A percentile compares a stretch with the other conserved stretches of the same genome.
phyloP scores from a whole-genome alignment of 2,113 vertebrate genomes.

The Vicugna pacos region DNA sequence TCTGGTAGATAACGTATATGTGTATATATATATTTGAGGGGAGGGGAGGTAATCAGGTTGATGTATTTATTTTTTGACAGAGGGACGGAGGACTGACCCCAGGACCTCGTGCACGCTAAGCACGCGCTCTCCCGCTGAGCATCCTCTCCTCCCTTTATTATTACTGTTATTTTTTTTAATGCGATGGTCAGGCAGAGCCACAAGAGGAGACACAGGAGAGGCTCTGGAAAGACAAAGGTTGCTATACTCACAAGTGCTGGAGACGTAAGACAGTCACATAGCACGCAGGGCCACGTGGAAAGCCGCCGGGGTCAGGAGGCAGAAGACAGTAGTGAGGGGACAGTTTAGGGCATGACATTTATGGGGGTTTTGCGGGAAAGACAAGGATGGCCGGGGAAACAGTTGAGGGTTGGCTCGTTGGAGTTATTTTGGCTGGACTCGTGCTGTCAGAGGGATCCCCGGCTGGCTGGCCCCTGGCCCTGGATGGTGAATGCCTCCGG shows the following conservation, averaged over 20 bases:
- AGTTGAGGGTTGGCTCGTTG: background rate
- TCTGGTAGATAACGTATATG: background rate
- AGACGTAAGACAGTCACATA: too few species aligned
- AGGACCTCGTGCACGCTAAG: too few species aligned
- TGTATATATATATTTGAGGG: background rate
- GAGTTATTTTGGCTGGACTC: too few species aligned
- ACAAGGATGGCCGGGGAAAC: background rate
- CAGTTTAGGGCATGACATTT: background rate
- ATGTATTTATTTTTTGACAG: too few species aligned
- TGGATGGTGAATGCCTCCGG: background rate
- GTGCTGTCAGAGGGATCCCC: too few species aligned
- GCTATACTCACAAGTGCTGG: background rate
- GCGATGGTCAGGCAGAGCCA: background rate
- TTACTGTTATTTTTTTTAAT: background rate
- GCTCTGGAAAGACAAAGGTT: background rate
- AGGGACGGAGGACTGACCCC: too few species aligned
- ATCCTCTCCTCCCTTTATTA: too few species aligned
- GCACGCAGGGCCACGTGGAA: background rate
- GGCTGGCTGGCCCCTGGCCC: background rate
- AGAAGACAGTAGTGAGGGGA: background rate
- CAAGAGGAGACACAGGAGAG: background rate
- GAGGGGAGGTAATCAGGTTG: too few species aligned
- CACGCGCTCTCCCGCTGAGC: too few species aligned
- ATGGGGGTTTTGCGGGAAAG: background rate
- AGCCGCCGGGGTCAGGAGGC: background rate